Base-by-base conservation (phyloP, 2,797 vertebrate genomes). In the Gymnothorax reevesii region DNA sequence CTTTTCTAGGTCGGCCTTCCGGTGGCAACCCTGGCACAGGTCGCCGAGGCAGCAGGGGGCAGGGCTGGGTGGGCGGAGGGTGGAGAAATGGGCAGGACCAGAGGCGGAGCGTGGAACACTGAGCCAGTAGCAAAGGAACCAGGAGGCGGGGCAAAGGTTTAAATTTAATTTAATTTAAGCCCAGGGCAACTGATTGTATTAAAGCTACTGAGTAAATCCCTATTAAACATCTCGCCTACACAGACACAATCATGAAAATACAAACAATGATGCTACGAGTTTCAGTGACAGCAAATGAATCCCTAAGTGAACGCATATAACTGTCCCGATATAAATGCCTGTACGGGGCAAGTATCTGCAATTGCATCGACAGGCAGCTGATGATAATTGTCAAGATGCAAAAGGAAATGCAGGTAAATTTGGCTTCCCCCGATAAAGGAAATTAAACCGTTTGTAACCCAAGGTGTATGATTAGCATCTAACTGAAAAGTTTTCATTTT, bases 21-120 rank as follows among this genome's bases (percentile, higher is more conserved):
- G 33, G n/a, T 42, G 33, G 33, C 33, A 42, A 42, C 33, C 33
- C 33, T 42, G 89, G 89, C 54, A 91, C 90, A 88, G 94, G 88
- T 88, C 90, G 90, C 92, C 92, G 86, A 95, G 94, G 92, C 89
- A 92, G 91, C 91, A 95, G 89, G 91, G 87, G 88, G 69, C 7
- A 69, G 60, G 75, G 57, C n/a, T 66, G 87, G 89, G 77, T 6
- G 64, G 75, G 57, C n/a, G 73, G 87, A 88, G 77, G 7, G 64
- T 57, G 82, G 62, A 25, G 71, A 6, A 66, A n/a, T 20, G 27
- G 33, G 73, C 12, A 7, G 27, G 33, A 42, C 42, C 66, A 88
- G 62, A 54, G 33, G 52, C 20, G 77, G 55, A 86, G 33, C 49
- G 13, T 86, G 55, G 75, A 54, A 86, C 73, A 83, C 84, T 54